Percentiles rank a stretch among this genome's conserved stretches.
These are phyloP conservation scores for Eupristina koningsbergeri DNA, from an alignment of 1,140 invertebrate species.

Conservation along the genomic window DNA sequence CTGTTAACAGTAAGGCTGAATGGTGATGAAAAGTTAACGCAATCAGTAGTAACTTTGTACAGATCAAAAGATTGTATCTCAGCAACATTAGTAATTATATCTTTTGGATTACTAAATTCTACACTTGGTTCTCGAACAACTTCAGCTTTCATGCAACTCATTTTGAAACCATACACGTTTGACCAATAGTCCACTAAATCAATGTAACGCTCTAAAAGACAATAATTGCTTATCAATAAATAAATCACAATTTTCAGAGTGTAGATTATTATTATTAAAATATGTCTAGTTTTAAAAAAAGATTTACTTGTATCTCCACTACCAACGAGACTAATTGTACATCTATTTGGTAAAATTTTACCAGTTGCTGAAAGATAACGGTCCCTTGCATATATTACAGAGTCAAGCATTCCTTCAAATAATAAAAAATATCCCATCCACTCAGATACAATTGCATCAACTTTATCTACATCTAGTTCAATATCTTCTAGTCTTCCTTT, in stretches of 20 bases:
- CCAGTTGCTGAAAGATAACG: conserved; percentile 89
- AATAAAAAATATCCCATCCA: conserved; percentile 99
- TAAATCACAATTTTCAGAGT: conserved; percentile 54
- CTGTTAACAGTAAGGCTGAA: conserved; percentile 83
- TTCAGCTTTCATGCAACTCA: conserved; percentile 93
- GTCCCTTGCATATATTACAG: conserved; percentile 91
- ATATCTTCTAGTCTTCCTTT: conserved; percentile 93
- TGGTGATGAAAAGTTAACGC: conserved; percentile 85
- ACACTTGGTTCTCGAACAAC: conserved; percentile 92
- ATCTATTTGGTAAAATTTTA: conserved; percentile 89
- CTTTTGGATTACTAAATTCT: conserved; percentile 84
- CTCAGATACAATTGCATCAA: conserved; percentile 97
- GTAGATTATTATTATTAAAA: conserved; percentile 18
- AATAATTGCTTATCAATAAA: neutral
- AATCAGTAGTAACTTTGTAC: conserved; percentile 84
- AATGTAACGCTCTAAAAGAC: conserved; percentile 77
- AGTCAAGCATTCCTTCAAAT: conserved; percentile 98
- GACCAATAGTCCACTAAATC: conserved; percentile 92
- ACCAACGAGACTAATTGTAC: conserved; percentile 90
- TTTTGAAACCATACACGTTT: conserved; percentile 97
- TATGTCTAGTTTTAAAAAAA: too few relatives aligned
- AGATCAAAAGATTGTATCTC: conserved; percentile 84
- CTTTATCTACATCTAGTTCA: conserved; percentile 85
- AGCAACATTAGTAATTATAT: conserved; percentile 83
- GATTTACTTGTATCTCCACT: conserved; percentile 87